Base-by-base conservation (phyloP, 2,797 vertebrate genomes). In the Hyperoplus lanceolatus region DNA sequence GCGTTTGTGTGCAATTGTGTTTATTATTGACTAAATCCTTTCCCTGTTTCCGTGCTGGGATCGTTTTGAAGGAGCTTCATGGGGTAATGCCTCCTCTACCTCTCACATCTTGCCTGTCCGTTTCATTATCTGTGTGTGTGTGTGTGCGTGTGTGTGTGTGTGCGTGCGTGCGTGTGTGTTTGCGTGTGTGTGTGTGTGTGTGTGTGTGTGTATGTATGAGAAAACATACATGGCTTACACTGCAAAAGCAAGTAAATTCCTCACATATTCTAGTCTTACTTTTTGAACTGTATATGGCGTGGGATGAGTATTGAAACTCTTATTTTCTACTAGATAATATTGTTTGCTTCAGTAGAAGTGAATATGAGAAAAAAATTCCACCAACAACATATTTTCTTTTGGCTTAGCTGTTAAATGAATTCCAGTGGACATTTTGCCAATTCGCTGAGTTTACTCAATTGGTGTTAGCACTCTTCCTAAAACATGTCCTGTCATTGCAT, bases 21-120 rank as follows among this genome's bases (percentile, higher is more conserved):
- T 87, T 86, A 87, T 87, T 86, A 87, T 83, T 94, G 86, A 94
- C 85, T 5, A 80, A n/a, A 62, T 66, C 57, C 77, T 94, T 65
- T 92, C 84, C 79, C 89, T 90, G 91, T 91, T 91, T 93, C 79
- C 89, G 89, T 92, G 87, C 94, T 90, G 92, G 96, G 95, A 95
- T 95, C 96, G 88, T 90, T 94, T 54, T 96, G 92, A 96, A 99
- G 98, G 96, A 99, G 97, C 97, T 96, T 99, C 96, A 97, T 97
- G 96, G 97, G 97, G 98, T 99, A 98, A 98, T 96, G 93, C 87
- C 93, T 96, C 94, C 91, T 95, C 94, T 92, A 90, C 94, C 89
- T 95, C 73, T 84, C 78, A 87, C 86, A 73, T 74, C 64, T 50
- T 93, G 93, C 90, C 83, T 91, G 79, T 94, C 82, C 91, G 80